These are phyloP conservation scores for Mormyrus lacerda DNA, from an alignment of 2,113 vertebrate genomes.

Conservation along the genomic window DNA sequence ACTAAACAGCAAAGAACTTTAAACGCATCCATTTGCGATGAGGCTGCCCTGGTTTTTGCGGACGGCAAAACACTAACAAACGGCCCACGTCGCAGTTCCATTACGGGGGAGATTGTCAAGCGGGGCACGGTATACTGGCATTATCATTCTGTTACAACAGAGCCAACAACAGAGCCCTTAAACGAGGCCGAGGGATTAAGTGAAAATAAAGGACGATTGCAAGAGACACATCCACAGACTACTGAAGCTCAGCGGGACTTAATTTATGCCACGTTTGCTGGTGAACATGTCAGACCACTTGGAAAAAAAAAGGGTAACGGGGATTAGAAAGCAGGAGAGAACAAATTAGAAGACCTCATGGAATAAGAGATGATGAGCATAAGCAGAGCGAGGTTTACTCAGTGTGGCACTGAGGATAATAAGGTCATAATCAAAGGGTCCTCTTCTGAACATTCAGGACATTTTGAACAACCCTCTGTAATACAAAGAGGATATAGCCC, in stretches of 20 bases:
- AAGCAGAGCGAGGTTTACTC: background rate
- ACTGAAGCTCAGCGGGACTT: background rate
- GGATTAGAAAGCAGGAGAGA: constrained; percentile 4
- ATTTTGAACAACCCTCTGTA: background rate
- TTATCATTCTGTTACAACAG: background rate
- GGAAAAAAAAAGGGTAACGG: constrained; percentile 2
- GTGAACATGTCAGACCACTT: background rate
- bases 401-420: background rate
- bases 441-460: background rate
- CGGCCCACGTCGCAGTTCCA: background rate
- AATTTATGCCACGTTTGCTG: background rate
- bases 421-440: background rate
- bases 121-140: background rate
- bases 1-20: background rate
- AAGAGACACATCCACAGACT: background rate
- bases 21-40: background rate
- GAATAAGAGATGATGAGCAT: background rate
- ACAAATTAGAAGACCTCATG: background rate
- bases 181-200: background rate
- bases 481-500: background rate
- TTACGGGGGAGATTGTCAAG: background rate
- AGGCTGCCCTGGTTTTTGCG: background rate
- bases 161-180: background rate
- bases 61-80: background rate
- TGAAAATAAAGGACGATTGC: background rate